Evolutionary conservation across 2,113 vertebrate genomes (phyloP), one percentile per base, ranked within the genome.

Genomic region (Puffinus mauretanicus): DNA sequence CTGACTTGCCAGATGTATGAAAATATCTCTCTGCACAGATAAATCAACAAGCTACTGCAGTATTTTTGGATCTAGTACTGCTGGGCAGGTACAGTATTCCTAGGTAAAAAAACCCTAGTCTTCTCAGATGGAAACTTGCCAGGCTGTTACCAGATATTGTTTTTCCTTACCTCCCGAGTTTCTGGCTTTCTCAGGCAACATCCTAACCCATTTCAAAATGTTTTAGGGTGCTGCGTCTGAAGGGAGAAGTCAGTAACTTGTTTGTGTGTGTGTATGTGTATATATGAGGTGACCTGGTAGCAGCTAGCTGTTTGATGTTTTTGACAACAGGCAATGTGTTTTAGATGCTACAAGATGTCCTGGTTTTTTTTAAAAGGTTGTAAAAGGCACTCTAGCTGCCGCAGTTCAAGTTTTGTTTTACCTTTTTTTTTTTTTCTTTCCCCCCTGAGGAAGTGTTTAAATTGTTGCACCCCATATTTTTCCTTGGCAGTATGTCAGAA

Each of bases 1-100:
- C 32, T 4, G 26, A 91, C 94, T 94, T 97, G 96, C 58, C 60
- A 66, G 93, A 83, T 73, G 38, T 57, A 92, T 73, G 71, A 80
- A 90, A 90, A 90, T 95, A 88, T n/a, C 67, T 72, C 61, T 91
- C 54, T 88, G 49, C 55, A 77, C 22, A 81, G 79, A 94, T 83
- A 81, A 92, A 81, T 86, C 60, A 83, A 65, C 29, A 73, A 79
- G 36, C 54, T 91, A 15, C 61, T 91, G 70, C 71, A 42, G 34
- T 72, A 32, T 46, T 90, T 94, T 70, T 52, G 44, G 58, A 65
- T 52, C 58, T 66, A 10, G 62, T 70, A 21, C 20, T 88, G 26
- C 52, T 80, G 22, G 46, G 18, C 46, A 92, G 93, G 82, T 96
- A 55, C 8, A 8, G 21, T 76, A 21, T 83, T 91, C 38, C 19